Conservation (phyloP, 2,797 vertebrate genomes). For the Anguilla pacifica region DNA sequence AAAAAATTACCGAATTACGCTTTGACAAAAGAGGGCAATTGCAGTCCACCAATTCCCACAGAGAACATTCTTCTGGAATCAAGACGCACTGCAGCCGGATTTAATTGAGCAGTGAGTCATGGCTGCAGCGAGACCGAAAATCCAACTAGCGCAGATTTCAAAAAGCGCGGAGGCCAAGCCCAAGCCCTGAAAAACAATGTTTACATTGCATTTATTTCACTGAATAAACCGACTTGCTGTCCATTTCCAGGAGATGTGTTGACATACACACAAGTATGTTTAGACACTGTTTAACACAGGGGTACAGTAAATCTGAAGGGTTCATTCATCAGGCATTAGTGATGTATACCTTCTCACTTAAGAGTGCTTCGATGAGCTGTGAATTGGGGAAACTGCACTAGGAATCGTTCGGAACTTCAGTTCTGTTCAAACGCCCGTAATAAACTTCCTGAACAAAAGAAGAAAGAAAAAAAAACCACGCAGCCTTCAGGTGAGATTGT, state of each 20-base stretch:
- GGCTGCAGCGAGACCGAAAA: background rate
- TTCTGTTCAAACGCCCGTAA: background rate
- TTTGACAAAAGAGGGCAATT: background rate
- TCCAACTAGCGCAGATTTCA: background rate
- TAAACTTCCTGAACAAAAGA: background rate
- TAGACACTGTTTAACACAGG: background rate
- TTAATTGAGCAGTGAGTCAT: background rate
- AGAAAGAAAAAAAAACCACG: slow-evolving; percentile 42
- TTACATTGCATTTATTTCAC: background rate
- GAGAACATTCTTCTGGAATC: background rate
- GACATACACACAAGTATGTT: background rate
- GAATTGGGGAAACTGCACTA: background rate
- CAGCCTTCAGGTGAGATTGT: slow-evolving; percentile 55
- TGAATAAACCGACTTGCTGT: background rate
- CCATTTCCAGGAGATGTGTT: background rate
- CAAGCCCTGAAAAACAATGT: background rate
- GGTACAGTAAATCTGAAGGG: background rate
- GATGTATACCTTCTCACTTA: background rate
- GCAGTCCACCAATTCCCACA: slow-evolving; percentile 1
- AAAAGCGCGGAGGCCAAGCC: background rate
- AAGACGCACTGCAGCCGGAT: background rate
- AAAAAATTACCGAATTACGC: slow-evolving; percentile 12
- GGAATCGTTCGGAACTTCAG: background rate
- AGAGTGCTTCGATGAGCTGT: background rate
- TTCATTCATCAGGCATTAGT: background rate